Evolutionary conservation across 2,888 invertebrate species (phyloP).

Genomic region (Noctuana brunneofusca): DNA sequence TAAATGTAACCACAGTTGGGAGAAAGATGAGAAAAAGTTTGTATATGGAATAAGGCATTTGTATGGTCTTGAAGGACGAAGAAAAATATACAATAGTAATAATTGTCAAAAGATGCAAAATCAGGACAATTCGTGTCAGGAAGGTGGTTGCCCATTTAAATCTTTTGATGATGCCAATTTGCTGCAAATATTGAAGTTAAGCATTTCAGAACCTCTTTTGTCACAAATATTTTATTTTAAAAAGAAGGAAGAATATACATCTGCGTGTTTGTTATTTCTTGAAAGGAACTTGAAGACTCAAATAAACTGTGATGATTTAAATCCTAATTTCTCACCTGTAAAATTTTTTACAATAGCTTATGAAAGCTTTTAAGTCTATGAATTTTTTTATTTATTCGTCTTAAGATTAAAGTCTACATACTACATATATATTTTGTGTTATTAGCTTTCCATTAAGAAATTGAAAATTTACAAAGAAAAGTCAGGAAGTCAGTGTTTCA

Average conservation of each 20-base stretch:
- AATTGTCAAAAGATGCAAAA: slow-evolving; percentile 83
- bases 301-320: slow-evolving; percentile 54
- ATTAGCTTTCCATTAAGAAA: too few species aligned
- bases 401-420: neutral
- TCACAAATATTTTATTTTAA: slow-evolving; percentile 60
- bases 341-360: slow-evolving; percentile 56
- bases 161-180: slow-evolving; percentile 78
- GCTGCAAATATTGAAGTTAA: slow-evolving; percentile 54
- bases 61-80: slow-evolving; percentile 88
- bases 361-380: neutral
- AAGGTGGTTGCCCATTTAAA: slow-evolving; percentile 86
- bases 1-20: slow-evolving; percentile 85
- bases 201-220: slow-evolving; percentile 46
- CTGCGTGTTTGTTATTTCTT: slow-evolving; percentile 59
- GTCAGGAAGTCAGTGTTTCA: too few species aligned
- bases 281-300: slow-evolving; percentile 39
- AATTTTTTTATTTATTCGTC: neutral
- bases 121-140: slow-evolving; percentile 74
- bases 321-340: slow-evolving; percentile 70
- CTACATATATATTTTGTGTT: too few species aligned
- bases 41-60: slow-evolving; percentile 87
- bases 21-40: slow-evolving; percentile 83
- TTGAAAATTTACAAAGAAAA: too few species aligned
- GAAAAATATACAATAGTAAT: slow-evolving; percentile 83
- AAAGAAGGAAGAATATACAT: slow-evolving; percentile 53